These are phyloP conservation scores for Gobionotothen gibberifrons DNA, from an alignment of 2,797 vertebrate species.

Conservation along the genomic window DNA sequence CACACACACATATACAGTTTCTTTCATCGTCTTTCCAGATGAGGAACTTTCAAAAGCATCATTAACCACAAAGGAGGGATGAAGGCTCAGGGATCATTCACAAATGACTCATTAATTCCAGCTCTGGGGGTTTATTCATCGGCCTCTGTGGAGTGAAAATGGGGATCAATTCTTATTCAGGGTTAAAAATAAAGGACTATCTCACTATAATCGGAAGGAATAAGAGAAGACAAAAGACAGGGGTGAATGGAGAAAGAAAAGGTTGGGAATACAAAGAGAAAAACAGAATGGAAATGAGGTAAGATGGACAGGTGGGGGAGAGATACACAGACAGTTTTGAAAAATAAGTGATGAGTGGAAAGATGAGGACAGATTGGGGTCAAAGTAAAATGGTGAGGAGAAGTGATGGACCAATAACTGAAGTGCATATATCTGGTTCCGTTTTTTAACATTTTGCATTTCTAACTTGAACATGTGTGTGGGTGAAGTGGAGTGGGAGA, in stretches of 20 bases:
- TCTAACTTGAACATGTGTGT: slow-evolving; percentile 29
- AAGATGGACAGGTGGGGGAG: slow-evolving; percentile 31
- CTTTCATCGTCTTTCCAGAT: slow-evolving; percentile 59
- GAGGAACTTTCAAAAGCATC: slow-evolving; percentile 51
- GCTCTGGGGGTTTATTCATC: slow-evolving; percentile 47
- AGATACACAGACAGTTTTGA: slow-evolving; percentile 19
- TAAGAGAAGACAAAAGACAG: slow-evolving; percentile 15
- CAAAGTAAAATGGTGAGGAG: slow-evolving; percentile 54
- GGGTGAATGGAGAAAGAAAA: slow-evolving; percentile 1
- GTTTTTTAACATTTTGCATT: slow-evolving; percentile 44
- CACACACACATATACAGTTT: slow-evolving; percentile 5
- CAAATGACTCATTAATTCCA: slow-evolving; percentile 72
- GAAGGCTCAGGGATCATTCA: slow-evolving; percentile 62
- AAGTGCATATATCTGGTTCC: slow-evolving; percentile 14
- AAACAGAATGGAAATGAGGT: slow-evolving; percentile 33
- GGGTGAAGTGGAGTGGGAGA: background rate
- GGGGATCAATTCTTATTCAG: slow-evolving; percentile 53
- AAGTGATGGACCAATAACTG: slow-evolving; percentile 23
- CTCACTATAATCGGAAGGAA: slow-evolving; percentile 24
- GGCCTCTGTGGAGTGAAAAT: slow-evolving; percentile 36
- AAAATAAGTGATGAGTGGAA: slow-evolving; percentile 43
- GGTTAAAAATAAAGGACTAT: slow-evolving; percentile 23
- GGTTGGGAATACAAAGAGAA: slow-evolving; percentile 12
- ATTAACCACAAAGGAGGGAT: slow-evolving; percentile 54
- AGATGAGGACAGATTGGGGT: slow-evolving; percentile 70